Percentiles rank a stretch among this genome's conserved stretches.
These are phyloP conservation scores for Phasia obesa DNA, from an alignment of 2,888 invertebrate species.

Conservation along the genomic window DNA sequence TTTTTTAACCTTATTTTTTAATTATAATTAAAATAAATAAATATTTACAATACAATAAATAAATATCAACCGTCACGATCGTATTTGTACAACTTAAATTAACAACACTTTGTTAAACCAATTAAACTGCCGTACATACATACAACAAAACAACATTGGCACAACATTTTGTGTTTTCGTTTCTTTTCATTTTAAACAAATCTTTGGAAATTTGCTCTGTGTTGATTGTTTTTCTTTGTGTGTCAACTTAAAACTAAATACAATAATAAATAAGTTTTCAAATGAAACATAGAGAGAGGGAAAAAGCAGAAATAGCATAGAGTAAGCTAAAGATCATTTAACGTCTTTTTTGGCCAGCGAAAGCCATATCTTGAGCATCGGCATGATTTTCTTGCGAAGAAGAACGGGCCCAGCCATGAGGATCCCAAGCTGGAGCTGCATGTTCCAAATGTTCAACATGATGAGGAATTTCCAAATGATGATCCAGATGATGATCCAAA, in stretches of 20 bases:
- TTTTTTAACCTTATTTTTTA: slow-evolving; percentile 33
- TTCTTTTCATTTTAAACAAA: slow-evolving; percentile 65
- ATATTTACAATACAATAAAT: slow-evolving; percentile 66
- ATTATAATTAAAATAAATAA: slow-evolving; percentile 62
- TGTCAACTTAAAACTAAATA: slow-evolving; percentile 65
- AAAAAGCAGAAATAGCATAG: background rate
- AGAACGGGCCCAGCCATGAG: slow-evolving; percentile 85
- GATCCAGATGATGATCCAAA: slow-evolving; percentile 74
- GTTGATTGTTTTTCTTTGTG: slow-evolving; percentile 19
- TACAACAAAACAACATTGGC: background rate
- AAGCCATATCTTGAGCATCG: slow-evolving; percentile 81
- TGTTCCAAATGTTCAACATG: slow-evolving; percentile 83
- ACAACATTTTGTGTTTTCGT: slow-evolving; percentile 8
- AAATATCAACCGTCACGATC: slow-evolving; percentile 51
- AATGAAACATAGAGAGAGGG: slow-evolving; percentile 54
- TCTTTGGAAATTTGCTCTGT: slow-evolving; percentile 75
- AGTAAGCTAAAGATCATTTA: slow-evolving; percentile 60
- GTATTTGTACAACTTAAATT: slow-evolving; percentile 58
- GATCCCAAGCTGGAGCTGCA: slow-evolving; percentile 82
- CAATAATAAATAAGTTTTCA: slow-evolving; percentile 67
- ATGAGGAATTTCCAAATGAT: slow-evolving; percentile 83
- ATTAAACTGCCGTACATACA: background rate
- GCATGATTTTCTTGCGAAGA: slow-evolving; percentile 82
- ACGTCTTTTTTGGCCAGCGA: slow-evolving; percentile 78
- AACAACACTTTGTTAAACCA: slow-evolving; percentile 27